phyloP scores from a whole-genome alignment of 2,888 invertebrate genomes.

The Blastobasis adustella region DNA sequence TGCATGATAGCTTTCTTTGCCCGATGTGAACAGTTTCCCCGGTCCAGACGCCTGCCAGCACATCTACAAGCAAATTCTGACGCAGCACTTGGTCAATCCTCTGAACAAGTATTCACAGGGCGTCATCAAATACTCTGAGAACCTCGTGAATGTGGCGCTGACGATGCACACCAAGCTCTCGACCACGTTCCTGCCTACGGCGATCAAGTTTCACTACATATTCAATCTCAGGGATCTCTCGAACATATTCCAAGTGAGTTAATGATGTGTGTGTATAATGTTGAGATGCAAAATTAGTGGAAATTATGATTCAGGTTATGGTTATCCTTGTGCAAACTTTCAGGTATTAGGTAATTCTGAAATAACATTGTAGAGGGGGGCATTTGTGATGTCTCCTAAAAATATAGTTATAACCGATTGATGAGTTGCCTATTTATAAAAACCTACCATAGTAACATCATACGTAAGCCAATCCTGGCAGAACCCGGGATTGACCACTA shows the following conservation, averaged over 20 bases:
- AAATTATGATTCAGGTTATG: no score
- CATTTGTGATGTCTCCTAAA: no score
- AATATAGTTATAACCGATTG: no score
- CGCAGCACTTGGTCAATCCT: constrained; percentile 81
- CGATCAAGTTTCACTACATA: constrained; percentile 95
- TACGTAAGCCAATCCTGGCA: no score
- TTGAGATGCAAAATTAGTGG: no score
- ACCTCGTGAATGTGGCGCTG: constrained; percentile 82
- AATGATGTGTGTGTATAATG: neutral
- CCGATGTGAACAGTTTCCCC: constrained; percentile 79
- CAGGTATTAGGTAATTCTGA: no score
- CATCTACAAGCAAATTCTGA: constrained; percentile 89
- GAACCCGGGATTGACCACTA: no score
- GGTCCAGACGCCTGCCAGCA: constrained; percentile 85
- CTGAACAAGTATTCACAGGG: constrained; percentile 78
- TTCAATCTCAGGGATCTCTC: constrained; percentile 95
- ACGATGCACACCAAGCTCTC: constrained; percentile 84
- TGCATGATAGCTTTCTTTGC: no score
- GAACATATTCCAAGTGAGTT: constrained; percentile 90
- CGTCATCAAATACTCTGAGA: constrained; percentile 75
- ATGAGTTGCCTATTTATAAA: no score
- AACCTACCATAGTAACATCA: no score
- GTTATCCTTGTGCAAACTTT: no score
- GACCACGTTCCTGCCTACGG: constrained; percentile 90
- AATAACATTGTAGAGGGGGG: no score